Evolutionary conservation across 2,113 vertebrate genomes (phyloP).

Genomic region (Hippoglossus stenolepis): DNA sequence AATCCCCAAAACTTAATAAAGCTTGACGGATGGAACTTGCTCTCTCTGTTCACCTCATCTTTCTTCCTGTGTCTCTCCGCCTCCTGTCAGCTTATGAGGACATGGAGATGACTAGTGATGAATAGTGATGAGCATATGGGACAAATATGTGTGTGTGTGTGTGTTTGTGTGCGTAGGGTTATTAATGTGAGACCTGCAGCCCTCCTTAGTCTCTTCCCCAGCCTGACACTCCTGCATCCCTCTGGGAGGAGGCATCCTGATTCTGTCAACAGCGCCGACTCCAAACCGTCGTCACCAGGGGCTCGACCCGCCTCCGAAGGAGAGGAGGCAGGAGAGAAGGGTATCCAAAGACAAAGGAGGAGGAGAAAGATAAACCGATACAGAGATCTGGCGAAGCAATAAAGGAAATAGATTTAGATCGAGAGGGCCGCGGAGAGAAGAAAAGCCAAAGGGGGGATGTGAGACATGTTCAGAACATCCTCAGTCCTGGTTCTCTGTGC

Average conservation of each 20-base stretch:
- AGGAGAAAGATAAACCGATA: conserved; percentile 31
- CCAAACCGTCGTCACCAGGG: conserved; percentile 24
- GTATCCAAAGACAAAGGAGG: conserved; percentile 37
- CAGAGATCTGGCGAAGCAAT: conserved; percentile 33
- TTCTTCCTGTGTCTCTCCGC: conserved; percentile 19
- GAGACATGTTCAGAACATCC: conserved; percentile 6
- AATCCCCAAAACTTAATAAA: too few relatives aligned
- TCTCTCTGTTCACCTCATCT: conserved; percentile 16
- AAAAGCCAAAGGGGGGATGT: background rate
- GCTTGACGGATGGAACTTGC: background rate
- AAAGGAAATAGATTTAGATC: conserved; percentile 36
- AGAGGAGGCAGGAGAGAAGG: conserved; percentile 29
- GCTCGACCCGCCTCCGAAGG: conserved; percentile 27
- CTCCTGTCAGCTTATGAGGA: conserved; percentile 49
- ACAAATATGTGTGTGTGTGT: conserved; percentile 46
- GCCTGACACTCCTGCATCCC: conserved; percentile 53
- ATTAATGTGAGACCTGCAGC: conserved; percentile 48
- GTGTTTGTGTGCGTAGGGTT: conserved; percentile 20
- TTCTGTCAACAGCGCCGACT: conserved; percentile 64
- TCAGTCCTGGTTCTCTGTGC: background rate
- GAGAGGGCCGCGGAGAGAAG: background rate
- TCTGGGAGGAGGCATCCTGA: conserved; percentile 64
- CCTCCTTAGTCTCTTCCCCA: conserved; percentile 44
- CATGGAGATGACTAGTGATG: conserved; percentile 63
- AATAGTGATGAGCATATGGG: conserved; percentile 76